phyloP scores from a whole-genome alignment of 2,888 invertebrate genomes.

The Sclerodermus sp. region DNA sequence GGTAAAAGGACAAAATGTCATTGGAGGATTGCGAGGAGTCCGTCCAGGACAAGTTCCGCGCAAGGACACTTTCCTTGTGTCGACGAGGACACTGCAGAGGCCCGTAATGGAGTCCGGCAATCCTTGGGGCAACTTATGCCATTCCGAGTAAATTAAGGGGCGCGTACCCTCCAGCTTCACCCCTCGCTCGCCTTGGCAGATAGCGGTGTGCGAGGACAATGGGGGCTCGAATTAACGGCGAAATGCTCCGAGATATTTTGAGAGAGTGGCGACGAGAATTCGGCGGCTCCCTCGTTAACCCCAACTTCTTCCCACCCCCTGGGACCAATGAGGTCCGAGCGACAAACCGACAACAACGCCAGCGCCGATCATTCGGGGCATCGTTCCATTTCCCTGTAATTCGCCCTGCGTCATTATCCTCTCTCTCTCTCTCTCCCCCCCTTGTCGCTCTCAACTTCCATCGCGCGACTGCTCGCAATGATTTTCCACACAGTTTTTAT shows the following conservation, averaged over 20 bases:
- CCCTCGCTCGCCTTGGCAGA: neutral
- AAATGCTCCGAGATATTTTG: conserved; percentile 28
- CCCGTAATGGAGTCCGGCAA: conserved; percentile 32
- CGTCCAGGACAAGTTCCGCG: too few relatives aligned
- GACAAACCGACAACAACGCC: conserved; percentile 11
- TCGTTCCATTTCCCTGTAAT: conserved; percentile 8
- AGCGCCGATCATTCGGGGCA: too few relatives aligned
- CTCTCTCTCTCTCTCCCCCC: too few relatives aligned
- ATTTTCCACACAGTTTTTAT: too few relatives aligned
- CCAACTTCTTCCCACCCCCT: neutral
- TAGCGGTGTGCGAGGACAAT: neutral
- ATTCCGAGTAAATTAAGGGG: conserved; percentile 20
- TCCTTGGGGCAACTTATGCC: conserved; percentile 33
- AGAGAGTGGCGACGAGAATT: conserved; percentile 16
- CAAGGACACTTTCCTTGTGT: conserved; percentile 29
- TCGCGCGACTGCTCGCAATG: too few relatives aligned
- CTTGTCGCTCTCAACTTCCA: too few relatives aligned
- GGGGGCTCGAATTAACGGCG: conserved; percentile 29
- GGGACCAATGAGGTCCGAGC: conserved; percentile 6
- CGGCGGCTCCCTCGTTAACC: conserved; percentile 18
- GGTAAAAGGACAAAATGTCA: too few relatives aligned
- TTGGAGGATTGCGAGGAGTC: too few relatives aligned
- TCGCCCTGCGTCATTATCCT: conserved; percentile 7
- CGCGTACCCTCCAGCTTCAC: neutral
- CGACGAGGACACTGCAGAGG: conserved; percentile 22